Conservation (phyloP, 2,797 vertebrate genomes). For the Novumbra hubbsi region DNA sequence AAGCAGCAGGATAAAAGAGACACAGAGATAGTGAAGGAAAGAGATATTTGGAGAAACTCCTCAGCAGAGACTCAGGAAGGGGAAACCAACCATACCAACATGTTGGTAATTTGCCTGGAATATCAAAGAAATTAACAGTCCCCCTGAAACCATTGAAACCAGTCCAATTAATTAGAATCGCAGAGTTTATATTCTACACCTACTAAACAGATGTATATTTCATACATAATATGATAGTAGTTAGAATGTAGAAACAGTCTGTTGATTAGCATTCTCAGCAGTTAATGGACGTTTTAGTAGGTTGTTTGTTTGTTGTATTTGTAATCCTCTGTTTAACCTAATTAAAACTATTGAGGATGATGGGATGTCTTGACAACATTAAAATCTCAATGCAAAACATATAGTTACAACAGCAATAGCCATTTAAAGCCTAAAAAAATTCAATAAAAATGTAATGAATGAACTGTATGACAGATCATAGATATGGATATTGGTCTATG, state of each 20-base stretch:
- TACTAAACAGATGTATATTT: constrained; percentile 35
- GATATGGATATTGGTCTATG: neutral
- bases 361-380: neutral
- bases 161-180: constrained; percentile 74
- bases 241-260: neutral
- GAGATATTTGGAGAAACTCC: neutral
- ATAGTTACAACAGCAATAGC: neutral
- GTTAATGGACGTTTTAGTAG: neutral
- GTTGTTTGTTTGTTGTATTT: neutral
- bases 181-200: constrained; percentile 64
- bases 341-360: neutral
- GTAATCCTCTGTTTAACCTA: neutral
- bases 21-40: neutral
- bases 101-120: constrained; percentile 80
- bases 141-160: constrained; percentile 74
- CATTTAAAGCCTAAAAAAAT: neutral
- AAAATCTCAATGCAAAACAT: neutral
- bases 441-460: neutral
- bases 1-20: neutral
- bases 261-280: constrained; percentile 1
- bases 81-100: constrained; percentile 77
- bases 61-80: constrained; percentile 72
- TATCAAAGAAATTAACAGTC: constrained; percentile 78
- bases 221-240: neutral
- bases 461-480: neutral